These are phyloP conservation scores for Apotomis betuletana DNA, from an alignment of 2,888 invertebrate genomes.

Conservation along the genomic window DNA sequence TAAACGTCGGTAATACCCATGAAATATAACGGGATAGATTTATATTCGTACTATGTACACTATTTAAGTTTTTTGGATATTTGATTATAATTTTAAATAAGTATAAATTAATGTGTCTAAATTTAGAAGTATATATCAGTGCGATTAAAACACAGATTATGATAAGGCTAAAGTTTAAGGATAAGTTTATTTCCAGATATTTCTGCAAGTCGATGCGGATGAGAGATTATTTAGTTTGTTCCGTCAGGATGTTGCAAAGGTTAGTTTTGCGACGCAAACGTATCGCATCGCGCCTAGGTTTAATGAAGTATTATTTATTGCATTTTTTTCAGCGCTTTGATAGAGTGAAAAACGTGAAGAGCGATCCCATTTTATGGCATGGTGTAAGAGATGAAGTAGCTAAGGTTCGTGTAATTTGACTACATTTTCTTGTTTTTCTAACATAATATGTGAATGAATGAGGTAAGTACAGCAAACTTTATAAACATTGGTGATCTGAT, in stretches of 20 bases:
- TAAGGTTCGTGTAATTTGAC: background rate
- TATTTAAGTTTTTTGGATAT: no score
- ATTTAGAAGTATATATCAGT: no score
- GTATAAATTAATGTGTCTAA: no score
- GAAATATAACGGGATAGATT: no score
- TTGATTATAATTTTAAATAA: no score
- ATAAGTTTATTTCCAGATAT: constrained; percentile 8
- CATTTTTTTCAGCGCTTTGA: constrained; percentile 20
- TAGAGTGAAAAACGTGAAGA: background rate
- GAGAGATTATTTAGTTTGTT: background rate
- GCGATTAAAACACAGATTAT: no score
- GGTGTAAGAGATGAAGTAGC: background rate
- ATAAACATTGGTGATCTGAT: no score
- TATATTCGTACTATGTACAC: no score
- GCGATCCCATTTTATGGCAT: background rate
- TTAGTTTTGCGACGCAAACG: background rate
- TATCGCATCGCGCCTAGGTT: no score
- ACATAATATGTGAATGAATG: background rate
- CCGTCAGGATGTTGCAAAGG: constrained; percentile 10
- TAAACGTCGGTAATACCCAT: constrained; percentile 15
- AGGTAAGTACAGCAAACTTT: background rate
- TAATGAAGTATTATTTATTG: background rate
- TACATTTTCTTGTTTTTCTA: background rate
- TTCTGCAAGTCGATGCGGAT: background rate
- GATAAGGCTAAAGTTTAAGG: no score